Base-by-base conservation (phyloP, 2,113 vertebrate species). In the Ploceus nigricollis region DNA sequence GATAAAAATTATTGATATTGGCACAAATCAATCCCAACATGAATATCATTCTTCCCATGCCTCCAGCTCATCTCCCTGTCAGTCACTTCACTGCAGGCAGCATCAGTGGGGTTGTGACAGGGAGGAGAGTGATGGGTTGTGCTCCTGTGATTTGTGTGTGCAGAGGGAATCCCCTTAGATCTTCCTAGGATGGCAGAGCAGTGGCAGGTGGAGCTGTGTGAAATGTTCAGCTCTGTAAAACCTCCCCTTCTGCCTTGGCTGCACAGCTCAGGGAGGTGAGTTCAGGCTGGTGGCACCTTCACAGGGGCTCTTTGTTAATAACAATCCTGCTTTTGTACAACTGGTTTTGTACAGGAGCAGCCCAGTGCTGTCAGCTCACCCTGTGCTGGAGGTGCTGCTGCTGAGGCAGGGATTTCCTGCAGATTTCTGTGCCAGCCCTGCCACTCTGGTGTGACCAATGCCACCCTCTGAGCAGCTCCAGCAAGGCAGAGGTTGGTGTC, bases 321-420 rank as follows among this genome's bases (percentile, higher is more conserved):
- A 9, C 22, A 51, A 1, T 47, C 37, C 23, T 76, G 80, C 2
- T 10, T 65, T 79, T 65, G 3, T 7, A 3, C n/a, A n/a, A n/a
- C 27, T 66, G 44, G 11, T 14, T 89, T 57, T 47, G 37, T 11
- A 5, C 50, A 21, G 28, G 47, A 27, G 1, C 45, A 48, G 57
- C 28, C 17, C 50, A 18, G 1, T 70, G 28, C 73, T 75, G 56
- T 8, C 42, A 44, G 13, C 1, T 87, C 56, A 17, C 3, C 14
- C 66, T 0, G 0, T 6, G 37, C 33, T 35, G 8, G 3, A 45
- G 69, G 18, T 15, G 25, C 33, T 18, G 3, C 45, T 31, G 19
- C 33, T 51, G 37, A 51, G 56, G 68, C 65, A 66, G 50, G 16
- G 20, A 23, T 25, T 72, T 13, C 10, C 42, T 70, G 60, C 42